Evolutionary conservation across 2,113 vertebrate species (phyloP).

Genomic region (Notarius quadriscutis): DNA sequence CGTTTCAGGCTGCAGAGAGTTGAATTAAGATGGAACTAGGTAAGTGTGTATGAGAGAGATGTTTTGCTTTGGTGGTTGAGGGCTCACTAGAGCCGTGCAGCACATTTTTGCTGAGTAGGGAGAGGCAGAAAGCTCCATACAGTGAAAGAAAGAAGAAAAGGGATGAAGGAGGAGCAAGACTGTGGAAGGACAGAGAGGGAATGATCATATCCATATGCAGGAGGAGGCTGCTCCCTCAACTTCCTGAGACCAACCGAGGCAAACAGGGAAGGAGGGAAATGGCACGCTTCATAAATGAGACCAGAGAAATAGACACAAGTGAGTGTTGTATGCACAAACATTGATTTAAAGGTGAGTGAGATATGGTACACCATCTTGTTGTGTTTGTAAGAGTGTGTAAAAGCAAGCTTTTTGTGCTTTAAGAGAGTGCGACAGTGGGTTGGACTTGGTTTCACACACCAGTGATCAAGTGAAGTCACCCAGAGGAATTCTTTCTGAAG

Average conservation of each 20-base stretch:
- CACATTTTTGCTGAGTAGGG: conserved; percentile 67
- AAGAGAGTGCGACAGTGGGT: conserved; percentile 55
- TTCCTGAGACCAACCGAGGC: conserved; percentile 47
- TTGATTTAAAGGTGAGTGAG: conserved; percentile 8
- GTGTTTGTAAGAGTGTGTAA: conserved; percentile 20
- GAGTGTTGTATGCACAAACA: neutral
- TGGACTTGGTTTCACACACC: conserved; percentile 63
- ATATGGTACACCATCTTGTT: neutral
- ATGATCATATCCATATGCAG: conserved; percentile 78
- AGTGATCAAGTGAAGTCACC: conserved; percentile 68
- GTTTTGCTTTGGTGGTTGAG: conserved; percentile 50
- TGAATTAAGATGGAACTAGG: conserved; percentile 21
- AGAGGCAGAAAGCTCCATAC: conserved; percentile 50
- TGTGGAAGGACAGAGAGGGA: conserved; percentile 60
- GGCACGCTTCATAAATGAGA: conserved; percentile 41
- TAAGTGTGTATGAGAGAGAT: neutral
- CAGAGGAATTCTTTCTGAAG: conserved; percentile 67
- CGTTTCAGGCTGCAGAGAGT: conserved; percentile 26
- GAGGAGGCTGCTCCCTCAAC: conserved; percentile 58
- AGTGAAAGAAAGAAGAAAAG: conserved; percentile 50
- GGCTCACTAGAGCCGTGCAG: conserved; percentile 58
- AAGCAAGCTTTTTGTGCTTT: conserved; percentile 14
- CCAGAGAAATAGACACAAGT: conserved; percentile 16
- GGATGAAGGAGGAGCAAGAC: conserved; percentile 60
- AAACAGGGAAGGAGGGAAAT: conserved; percentile 50